phyloP scores from a whole-genome alignment of 2,888 invertebrate genomes.

The Enchytraeus crypticus region DNA sequence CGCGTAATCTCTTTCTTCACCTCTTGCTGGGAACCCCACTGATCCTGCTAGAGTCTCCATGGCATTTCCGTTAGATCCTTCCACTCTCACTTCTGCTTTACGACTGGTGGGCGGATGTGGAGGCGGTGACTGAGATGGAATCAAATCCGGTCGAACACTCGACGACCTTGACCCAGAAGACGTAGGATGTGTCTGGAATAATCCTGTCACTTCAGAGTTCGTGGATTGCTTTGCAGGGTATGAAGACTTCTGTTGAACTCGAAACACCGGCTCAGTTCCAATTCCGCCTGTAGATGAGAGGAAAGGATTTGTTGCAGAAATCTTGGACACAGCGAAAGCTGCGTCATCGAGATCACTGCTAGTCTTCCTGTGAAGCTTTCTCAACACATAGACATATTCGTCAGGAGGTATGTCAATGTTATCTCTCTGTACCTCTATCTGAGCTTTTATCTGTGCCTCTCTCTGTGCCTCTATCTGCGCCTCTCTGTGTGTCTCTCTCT shows the following conservation, averaged over 20 bases:
- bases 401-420: conserved; percentile 16
- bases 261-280: not conserved
- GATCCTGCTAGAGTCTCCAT: not conserved
- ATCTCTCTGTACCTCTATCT: too few species aligned
- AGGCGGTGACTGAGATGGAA: too few species aligned
- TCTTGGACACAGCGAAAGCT: not conserved
- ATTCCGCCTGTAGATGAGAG: not conserved
- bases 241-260: not conserved
- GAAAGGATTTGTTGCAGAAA: too few species aligned
- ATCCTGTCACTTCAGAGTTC: not conserved
- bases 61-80: not conserved
- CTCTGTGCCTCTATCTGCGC: not conserved
- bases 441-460: too few species aligned
- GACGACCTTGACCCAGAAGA: too few species aligned
- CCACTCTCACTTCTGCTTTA: too few species aligned
- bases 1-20: not conserved
- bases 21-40: not conserved
- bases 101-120: too few species aligned
- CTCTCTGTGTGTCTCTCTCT: conserved; percentile 3
- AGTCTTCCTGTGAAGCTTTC: conserved; percentile 13
- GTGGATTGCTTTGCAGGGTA: not conserved
- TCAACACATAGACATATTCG: conserved; percentile 24
- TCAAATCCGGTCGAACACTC: not conserved
- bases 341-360: not conserved
- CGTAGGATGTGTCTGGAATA: too few species aligned